Base-by-base conservation (phyloP, 1,140 invertebrate genomes). In the Drosophila carrolli region DNA sequence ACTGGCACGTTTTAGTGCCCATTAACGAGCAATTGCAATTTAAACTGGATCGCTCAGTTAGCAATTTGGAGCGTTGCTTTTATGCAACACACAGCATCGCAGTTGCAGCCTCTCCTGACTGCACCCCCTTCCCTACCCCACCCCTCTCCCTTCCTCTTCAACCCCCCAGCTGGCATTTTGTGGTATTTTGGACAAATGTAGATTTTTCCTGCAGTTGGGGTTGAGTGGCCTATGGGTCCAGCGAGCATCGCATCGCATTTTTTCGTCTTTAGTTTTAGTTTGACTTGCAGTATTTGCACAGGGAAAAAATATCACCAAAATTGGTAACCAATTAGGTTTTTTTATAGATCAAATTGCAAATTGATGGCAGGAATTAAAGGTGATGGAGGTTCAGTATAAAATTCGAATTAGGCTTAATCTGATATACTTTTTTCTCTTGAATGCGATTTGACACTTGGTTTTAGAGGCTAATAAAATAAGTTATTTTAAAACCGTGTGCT, bases 1-100 rank as follows among this genome's bases (percentile, higher is more conserved):
- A 74, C 76, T 70, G 84, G 80, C 86, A 83, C 86, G 81, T 91
- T 91, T 89, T 91, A 89, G 91, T 86, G 90, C 78, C 86, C 81
- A 91, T 91, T 91, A 91, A 91, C 90, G 90, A 91, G 86, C 90
- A 89, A 91, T 91, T 89, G 90, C 90, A 91, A 91, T 91, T 91
- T 91, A 91, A 91, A 91, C 90, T 91, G 90, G 90, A 91, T 91
- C 90, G 89, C 84, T 89, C 90, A 84, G 82, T 90, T 85, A 66
- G 86, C 85, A 89, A 90, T 90, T 90, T 90, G 85, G 85, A 90
- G 81, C 85, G 86, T 90, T 90, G 86, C 77, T 81, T 90, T 90
- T 90, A 90, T 90, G 85, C 86, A 90, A 89, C 85, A 89, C 65
- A 56, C 59, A 62, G 37, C 48, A 68, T 74, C 38, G 68, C 43